Evolutionary conservation across 2,113 vertebrate species (phyloP).

Genomic region (Melanocharis versteri): DNA sequence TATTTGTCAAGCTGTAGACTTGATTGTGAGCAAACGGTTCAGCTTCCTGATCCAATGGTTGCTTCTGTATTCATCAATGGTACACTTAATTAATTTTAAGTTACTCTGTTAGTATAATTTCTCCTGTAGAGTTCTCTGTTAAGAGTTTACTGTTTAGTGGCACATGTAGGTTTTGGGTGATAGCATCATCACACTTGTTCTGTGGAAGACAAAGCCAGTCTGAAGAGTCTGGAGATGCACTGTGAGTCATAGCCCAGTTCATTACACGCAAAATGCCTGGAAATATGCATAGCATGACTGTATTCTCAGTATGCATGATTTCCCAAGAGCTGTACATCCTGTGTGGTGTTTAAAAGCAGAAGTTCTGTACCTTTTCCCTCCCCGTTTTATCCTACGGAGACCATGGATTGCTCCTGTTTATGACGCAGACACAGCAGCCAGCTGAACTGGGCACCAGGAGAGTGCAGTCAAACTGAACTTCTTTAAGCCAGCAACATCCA

Average conservation of each 20-base stretch:
- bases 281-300: not conserved
- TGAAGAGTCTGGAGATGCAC: not conserved
- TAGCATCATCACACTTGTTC: not conserved
- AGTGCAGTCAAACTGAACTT: not conserved
- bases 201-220: not conserved
- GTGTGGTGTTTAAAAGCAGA: not conserved
- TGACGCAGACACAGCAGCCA: not conserved
- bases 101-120: not conserved
- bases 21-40: not conserved
- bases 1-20: too few species aligned
- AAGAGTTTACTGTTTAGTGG: not conserved
- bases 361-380: not conserved
- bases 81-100: not conserved
- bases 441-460: not conserved
- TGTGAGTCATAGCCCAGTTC: not conserved
- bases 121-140: not conserved
- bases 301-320: not conserved
- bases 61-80: not conserved
- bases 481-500: not conserved
- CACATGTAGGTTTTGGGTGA: not conserved
- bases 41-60: not conserved
- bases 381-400: accelerated
- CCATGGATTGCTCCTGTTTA: not conserved
- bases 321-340: not conserved
- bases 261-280: not conserved